phyloP scores from a whole-genome alignment of 2,888 invertebrate species.

The Drosophila paramelanica region DNA sequence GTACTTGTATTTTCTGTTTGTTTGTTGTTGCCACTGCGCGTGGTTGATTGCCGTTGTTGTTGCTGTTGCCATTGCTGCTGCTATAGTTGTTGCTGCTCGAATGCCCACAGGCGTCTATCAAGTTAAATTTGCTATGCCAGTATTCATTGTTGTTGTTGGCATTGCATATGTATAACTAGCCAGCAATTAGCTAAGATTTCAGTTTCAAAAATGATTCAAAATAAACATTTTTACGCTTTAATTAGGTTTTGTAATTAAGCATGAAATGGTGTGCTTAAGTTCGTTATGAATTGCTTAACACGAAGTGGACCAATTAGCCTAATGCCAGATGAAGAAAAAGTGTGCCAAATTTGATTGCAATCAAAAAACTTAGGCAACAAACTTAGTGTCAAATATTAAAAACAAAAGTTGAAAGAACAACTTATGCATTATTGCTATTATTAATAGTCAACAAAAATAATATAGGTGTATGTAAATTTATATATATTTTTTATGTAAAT shows the following conservation, averaged over 20 bases:
- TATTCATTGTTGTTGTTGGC: conserved; percentile 15
- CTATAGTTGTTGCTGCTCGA: conserved; percentile 29
- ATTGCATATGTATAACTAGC: conserved; percentile 43
- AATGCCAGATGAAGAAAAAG: conserved; percentile 9
- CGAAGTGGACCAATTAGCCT: conserved; percentile 14
- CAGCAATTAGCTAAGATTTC: conserved; percentile 58
- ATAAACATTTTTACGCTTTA: conserved; percentile 56
- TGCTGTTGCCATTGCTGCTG: conserved; percentile 25
- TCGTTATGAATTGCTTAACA: conserved; percentile 35
- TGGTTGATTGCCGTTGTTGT: conserved; percentile 16
- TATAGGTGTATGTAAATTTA: too few relatives aligned
- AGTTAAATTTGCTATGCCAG: conserved; percentile 35
- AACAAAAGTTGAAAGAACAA: not conserved
- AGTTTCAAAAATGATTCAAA: conserved; percentile 54
- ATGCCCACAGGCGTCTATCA: conserved; percentile 51
- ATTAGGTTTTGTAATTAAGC: conserved; percentile 63
- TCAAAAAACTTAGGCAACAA: conserved; percentile 40
- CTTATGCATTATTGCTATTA: too few relatives aligned
- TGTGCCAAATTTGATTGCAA: not conserved
- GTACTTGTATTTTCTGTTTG: conserved; percentile 28
- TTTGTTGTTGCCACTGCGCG: conserved; percentile 23
- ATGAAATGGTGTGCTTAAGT: conserved; percentile 35
- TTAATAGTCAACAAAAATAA: too few relatives aligned
- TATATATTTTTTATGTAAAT: too few relatives aligned
- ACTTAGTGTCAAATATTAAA: not conserved